phyloP scores from a whole-genome alignment of 2,888 invertebrate species.

The Plebejus anna region DNA sequence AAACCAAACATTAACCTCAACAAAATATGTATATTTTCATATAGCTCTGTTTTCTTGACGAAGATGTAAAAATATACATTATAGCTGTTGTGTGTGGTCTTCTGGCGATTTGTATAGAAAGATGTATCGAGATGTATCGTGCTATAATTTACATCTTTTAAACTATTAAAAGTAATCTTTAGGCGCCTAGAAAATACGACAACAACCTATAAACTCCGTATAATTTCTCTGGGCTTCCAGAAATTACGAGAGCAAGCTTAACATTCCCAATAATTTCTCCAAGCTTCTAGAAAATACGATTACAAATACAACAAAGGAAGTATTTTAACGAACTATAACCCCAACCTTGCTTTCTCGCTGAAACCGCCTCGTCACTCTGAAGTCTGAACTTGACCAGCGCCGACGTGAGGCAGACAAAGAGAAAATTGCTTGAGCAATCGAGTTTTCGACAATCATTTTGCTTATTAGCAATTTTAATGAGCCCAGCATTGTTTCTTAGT shows the following conservation, averaged over 20 bases:
- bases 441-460: conserved; percentile 41
- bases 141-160: no score
- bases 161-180: no score
- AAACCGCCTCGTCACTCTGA: conserved; percentile 27
- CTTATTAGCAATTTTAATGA: conserved; percentile 46
- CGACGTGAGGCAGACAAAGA: conserved; percentile 36
- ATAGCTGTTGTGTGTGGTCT: no score
- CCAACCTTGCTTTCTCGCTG: conserved; percentile 28
- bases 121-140: no score
- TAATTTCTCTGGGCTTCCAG: background rate
- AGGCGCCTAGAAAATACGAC: no score
- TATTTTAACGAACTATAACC: conserved; percentile 23
- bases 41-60: no score
- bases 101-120: no score
- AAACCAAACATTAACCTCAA: no score
- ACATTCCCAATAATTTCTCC: background rate
- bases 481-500: conserved; percentile 28
- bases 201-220: background rate
- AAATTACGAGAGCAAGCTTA: background rate
- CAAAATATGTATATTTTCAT: no score
- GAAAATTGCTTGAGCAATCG: conserved; percentile 28
- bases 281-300: background rate
- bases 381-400: conserved; percentile 29
- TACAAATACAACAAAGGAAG: background rate
- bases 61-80: no score